These are phyloP conservation scores for Epistrophella euchroma DNA, from an alignment of 2,888 invertebrate species.

Conservation along the genomic window DNA sequence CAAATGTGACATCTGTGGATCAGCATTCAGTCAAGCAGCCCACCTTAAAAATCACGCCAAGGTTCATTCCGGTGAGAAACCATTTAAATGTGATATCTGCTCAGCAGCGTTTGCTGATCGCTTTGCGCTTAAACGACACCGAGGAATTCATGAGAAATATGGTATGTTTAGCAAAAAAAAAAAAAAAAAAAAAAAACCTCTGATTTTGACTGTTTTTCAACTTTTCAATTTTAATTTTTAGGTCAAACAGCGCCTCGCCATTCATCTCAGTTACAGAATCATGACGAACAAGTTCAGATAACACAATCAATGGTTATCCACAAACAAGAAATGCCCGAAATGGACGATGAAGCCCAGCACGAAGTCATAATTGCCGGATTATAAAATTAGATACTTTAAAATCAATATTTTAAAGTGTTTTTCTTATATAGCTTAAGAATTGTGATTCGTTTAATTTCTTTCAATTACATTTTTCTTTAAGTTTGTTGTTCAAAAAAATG, in stretches of 20 bases:
- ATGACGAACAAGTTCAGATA: constrained; percentile 63
- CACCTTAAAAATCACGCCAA: constrained; percentile 95
- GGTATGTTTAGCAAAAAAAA: constrained; percentile 83
- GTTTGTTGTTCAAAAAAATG: constrained; percentile 28
- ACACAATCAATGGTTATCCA: constrained; percentile 81
- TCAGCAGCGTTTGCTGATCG: constrained; percentile 94
- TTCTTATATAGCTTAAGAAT: constrained; percentile 60
- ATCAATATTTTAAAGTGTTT: constrained; percentile 62
- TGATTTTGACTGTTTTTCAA: background rate
- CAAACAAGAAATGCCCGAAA: constrained; percentile 83
- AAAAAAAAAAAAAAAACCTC: background rate
- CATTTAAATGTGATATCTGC: constrained; percentile 92
- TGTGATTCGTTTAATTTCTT: constrained; percentile 65
- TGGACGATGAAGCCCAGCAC: constrained; percentile 83
- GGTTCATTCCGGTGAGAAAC: constrained; percentile 92
- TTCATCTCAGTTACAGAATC: constrained; percentile 79
- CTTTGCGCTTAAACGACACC: constrained; percentile 93
- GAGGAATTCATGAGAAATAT: constrained; percentile 95
- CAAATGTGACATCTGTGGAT: constrained; percentile 94
- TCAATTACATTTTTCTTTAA: constrained; percentile 64
- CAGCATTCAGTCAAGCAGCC: constrained; percentile 94
- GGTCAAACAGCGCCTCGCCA: constrained; percentile 85
- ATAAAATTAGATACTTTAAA: constrained; percentile 79
- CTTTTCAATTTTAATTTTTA: constrained; percentile 39
- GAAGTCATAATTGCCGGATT: constrained; percentile 83